Conservation (phyloP, 1,140 invertebrate genomes). For the Drosophila setifemur region DNA sequence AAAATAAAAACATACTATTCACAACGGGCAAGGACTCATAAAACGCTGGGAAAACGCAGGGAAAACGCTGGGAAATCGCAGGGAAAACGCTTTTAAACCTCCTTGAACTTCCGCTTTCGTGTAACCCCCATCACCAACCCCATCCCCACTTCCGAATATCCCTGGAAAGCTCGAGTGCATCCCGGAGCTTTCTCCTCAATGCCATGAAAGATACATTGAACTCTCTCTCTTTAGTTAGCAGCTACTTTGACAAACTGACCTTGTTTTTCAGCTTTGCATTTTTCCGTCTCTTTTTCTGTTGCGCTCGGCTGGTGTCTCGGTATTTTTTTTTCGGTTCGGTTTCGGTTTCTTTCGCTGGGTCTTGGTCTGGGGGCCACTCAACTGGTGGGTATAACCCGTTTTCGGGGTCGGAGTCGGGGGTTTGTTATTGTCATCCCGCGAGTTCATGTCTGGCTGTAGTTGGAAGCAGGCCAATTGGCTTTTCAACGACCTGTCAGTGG, state of each 20-base stretch:
- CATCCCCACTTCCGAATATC: not conserved
- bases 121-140: too few relatives aligned
- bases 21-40: too few relatives aligned
- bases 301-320: constrained; percentile 44
- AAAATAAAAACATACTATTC: too few relatives aligned
- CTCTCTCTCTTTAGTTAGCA: constrained; percentile 32
- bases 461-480: constrained; percentile 54
- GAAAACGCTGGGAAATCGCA: constrained; percentile 14
- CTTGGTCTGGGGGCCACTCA: constrained; percentile 2
- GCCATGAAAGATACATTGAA: constrained; percentile 63
- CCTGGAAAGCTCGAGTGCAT: constrained; percentile 31
- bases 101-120: constrained; percentile 27
- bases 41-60: constrained; percentile 12
- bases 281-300: constrained; percentile 6
- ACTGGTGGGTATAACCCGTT: constrained; percentile 31
- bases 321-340: constrained; percentile 24
- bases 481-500: constrained; percentile 37
- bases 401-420: not conserved
- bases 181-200: constrained; percentile 63
- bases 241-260: constrained; percentile 60
- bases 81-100: not conserved
- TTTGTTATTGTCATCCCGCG: constrained; percentile 14
- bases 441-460: constrained; percentile 13
- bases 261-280: constrained; percentile 51
- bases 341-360: constrained; percentile 22